phyloP scores from a whole-genome alignment of 1,140 invertebrate genomes.

The Paraescarpia echinospica region DNA sequence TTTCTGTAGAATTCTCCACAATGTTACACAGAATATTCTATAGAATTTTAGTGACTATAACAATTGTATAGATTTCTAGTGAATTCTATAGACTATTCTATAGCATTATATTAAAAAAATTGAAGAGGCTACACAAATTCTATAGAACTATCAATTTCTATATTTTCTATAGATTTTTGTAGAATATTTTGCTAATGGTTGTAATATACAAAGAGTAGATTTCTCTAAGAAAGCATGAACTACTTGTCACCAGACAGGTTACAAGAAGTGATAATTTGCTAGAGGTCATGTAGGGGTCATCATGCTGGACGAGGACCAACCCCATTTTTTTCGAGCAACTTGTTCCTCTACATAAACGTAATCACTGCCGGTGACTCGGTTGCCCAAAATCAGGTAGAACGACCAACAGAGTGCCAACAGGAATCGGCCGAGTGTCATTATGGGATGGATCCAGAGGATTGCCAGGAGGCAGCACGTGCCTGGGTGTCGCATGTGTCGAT shows the following conservation, averaged over 20 bases:
- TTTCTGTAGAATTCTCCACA: no score
- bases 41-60: no score
- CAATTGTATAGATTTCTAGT: no score
- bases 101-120: no score
- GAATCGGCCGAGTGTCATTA: slow-evolving; percentile 8
- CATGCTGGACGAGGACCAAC: not conserved
- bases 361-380: not conserved
- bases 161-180: no score
- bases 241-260: not conserved
- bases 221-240: not conserved
- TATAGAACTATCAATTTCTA: no score
- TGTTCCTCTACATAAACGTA: slow-evolving; percentile 15
- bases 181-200: no score
- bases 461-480: slow-evolving; percentile 12
- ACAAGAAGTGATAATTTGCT: not conserved
- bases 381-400: not conserved
- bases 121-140: no score
- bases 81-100: no score
- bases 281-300: not conserved
- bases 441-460: slow-evolving; percentile 12
- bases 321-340: not conserved
- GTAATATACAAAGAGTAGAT: not conserved
- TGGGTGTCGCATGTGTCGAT: slow-evolving; percentile 11
- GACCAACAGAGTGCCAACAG: not conserved
- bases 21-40: no score